Evolutionary conservation across 53 echinoderm and acorn worm genomes (phyloP).

Genomic region (Luidia sarsii): DNA sequence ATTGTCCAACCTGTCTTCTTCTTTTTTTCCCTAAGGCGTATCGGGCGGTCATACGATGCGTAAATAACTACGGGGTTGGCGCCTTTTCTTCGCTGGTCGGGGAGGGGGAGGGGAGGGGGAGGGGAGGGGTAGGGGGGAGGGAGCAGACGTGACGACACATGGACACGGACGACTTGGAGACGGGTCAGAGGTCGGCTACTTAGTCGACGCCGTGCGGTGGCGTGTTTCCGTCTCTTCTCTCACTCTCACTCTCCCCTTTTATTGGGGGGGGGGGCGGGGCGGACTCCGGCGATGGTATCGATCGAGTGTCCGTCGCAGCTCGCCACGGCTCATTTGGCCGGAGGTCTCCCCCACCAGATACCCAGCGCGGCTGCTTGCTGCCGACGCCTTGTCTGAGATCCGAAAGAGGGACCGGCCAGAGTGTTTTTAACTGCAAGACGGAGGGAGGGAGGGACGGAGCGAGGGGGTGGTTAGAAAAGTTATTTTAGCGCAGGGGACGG

Average conservation of each 20-base stretch:
- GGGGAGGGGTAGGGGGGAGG: too few species aligned
- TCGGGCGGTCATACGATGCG: too few species aligned
- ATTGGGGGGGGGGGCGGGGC: slow-evolving; percentile 10
- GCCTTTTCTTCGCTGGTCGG: slow-evolving; percentile 25
- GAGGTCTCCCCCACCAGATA: neutral
- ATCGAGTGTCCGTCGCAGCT: neutral
- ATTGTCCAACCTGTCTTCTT: too few species aligned
- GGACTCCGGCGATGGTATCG: slow-evolving; percentile 24
- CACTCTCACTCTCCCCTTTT: too few species aligned
- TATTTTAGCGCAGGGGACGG: slow-evolving; percentile 37
- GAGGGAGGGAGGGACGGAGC: too few species aligned
- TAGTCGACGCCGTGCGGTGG: slow-evolving; percentile 37
- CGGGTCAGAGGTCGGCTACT: slow-evolving; percentile 48
- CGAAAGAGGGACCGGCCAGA: neutral
- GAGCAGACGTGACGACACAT: slow-evolving; percentile 33
- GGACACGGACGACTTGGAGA: slow-evolving; percentile 16
- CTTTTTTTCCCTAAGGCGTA: too few species aligned
- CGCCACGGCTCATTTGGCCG: slow-evolving; percentile 41
- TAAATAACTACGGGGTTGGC: too few species aligned
- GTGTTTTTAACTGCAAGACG: slow-evolving; percentile 23
- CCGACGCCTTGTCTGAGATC: too few species aligned
- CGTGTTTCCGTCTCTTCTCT: too few species aligned
- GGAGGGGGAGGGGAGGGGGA: too few species aligned
- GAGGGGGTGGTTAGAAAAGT: too few species aligned
- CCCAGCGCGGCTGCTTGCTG: too few species aligned